phyloP scores from a whole-genome alignment of 2,888 invertebrate species.

The Heteropelma amictum region DNA sequence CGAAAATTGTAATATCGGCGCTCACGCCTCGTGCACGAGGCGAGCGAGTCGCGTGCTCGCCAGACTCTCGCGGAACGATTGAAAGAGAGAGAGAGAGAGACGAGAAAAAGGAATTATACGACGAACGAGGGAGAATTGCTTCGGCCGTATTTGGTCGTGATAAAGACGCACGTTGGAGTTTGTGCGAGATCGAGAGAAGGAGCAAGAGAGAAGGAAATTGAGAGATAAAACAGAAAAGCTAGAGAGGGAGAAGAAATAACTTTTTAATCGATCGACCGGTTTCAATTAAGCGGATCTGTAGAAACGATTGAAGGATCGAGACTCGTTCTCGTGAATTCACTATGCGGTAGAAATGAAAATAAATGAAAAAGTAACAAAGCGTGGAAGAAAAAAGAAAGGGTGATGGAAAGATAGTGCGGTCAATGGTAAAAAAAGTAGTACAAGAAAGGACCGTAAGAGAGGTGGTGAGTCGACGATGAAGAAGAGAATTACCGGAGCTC shows the following conservation, averaged over 20 bases:
- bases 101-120: slow-evolving; percentile 4
- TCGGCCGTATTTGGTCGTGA: not conserved
- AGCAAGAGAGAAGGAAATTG: not conserved
- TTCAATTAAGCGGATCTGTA: slow-evolving; percentile 55
- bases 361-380: not conserved
- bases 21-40: slow-evolving; percentile 6
- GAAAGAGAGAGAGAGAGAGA: slow-evolving; percentile 22
- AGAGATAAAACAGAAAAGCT: slow-evolving; percentile 1
- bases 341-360: slow-evolving; percentile 11
- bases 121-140: slow-evolving; percentile 9
- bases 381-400: not conserved
- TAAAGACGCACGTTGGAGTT: not conserved
- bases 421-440: slow-evolving; percentile 28
- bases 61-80: slow-evolving; percentile 14
- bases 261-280: slow-evolving; percentile 62
- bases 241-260: slow-evolving; percentile 45
- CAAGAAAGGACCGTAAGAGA: slow-evolving; percentile 31
- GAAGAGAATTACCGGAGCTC: slow-evolving; percentile 48
- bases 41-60: slow-evolving; percentile 26
- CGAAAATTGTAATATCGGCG: no score
- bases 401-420: not conserved
- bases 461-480: slow-evolving; percentile 48
- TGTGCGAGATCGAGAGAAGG: not conserved
- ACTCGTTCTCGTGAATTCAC: slow-evolving; percentile 30
- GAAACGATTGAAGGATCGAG: slow-evolving; percentile 25